Conservation (phyloP, 2,113 vertebrate species). For the Eulacestoma nigropectus region DNA sequence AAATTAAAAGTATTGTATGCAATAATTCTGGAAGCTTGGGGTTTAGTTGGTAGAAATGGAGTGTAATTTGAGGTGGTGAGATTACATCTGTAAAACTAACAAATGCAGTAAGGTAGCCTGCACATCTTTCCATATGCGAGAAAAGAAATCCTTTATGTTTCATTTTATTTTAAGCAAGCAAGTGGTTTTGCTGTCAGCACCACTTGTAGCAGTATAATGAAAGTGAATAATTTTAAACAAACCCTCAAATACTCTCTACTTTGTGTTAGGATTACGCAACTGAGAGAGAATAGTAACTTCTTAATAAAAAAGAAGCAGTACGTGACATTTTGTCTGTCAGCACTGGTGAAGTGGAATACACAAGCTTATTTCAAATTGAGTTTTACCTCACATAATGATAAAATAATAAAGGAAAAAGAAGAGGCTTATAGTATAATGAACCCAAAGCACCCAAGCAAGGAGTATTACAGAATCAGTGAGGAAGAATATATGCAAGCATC, state of each 20-base stretch:
- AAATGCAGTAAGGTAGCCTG: constrained; percentile 16
- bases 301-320: constrained; percentile 22
- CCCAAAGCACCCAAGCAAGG: neutral
- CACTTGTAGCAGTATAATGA: constrained; percentile 68
- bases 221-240: constrained; percentile 69
- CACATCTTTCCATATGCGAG: constrained; percentile 27
- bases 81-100: neutral
- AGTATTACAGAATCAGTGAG: neutral
- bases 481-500: neutral
- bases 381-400: neutral
- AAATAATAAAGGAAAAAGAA: constrained; percentile 4
- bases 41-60: neutral
- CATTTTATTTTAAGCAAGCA: constrained; percentile 68
- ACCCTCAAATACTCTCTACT: constrained; percentile 67
- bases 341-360: constrained; percentile 66
- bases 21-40: neutral
- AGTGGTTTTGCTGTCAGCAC: constrained; percentile 69
- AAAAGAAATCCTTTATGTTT: constrained; percentile 41
- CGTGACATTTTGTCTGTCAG: constrained; percentile 73
- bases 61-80: neutral
- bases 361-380: constrained; percentile 20
- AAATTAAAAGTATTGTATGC: neutral
- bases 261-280: constrained; percentile 69
- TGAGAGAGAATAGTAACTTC: constrained; percentile 45
- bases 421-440: neutral